Conservation (phyloP, 2,113 vertebrate species). For the Prionailurus viverrinus region DNA sequence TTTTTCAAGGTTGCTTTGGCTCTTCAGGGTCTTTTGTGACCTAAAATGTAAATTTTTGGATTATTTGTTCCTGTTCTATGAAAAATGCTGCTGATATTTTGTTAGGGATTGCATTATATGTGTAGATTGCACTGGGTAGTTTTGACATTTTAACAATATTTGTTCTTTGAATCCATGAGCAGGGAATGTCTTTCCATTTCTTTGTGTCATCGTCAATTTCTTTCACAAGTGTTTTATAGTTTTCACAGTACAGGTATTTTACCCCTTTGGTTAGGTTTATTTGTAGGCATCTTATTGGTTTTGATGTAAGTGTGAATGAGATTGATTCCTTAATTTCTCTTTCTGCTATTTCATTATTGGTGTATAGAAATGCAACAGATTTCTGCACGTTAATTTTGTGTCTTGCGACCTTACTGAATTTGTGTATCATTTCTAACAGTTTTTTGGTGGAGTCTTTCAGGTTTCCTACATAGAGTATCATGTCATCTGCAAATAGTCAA, state of each 20-base stretch:
- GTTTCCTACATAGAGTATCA: neutral
- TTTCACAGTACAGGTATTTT: neutral
- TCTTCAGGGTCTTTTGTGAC: neutral
- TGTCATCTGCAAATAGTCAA: neutral
- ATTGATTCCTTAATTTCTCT: neutral
- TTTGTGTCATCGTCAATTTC: neutral
- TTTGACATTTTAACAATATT: neutral
- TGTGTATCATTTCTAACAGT: neutral
- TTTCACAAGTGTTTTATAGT: neutral
- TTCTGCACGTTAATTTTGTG: neutral
- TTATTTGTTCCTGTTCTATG: neutral
- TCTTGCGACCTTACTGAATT: neutral
- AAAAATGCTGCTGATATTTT: neutral
- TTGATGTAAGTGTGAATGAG: neutral
- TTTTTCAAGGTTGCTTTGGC: neutral
- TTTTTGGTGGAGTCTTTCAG: neutral
- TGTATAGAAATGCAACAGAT: neutral
- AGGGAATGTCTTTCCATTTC: neutral
- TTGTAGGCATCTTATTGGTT: neutral
- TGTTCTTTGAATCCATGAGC: neutral
- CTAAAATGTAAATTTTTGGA: neutral
- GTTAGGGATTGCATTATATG: neutral
- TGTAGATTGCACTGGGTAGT: neutral
- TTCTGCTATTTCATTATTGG: neutral
- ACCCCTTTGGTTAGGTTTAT: neutral